These are phyloP conservation scores for Telmatochromis brachygnathus DNA, from an alignment of 2,113 vertebrate species.

Conservation along the genomic window DNA sequence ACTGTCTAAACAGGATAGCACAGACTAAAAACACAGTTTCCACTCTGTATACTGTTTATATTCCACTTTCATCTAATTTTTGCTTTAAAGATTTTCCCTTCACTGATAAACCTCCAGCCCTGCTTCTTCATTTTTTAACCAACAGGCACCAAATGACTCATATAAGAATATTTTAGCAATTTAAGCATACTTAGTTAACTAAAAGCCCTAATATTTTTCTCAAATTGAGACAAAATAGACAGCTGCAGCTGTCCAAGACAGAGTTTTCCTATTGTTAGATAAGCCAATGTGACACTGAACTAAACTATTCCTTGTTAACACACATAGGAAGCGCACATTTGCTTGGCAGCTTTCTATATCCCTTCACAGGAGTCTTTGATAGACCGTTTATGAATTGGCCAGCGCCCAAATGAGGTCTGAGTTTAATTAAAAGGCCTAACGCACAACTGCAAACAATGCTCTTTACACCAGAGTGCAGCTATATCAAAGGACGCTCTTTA, in stretches of 20 bases:
- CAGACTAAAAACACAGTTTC: slow-evolving; percentile 3
- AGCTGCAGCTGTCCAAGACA: not conserved
- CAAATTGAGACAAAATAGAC: not conserved
- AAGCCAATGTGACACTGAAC: not conserved
- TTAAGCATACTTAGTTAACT: not conserved
- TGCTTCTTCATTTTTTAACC: not conserved
- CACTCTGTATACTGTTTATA: not conserved
- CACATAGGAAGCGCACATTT: not conserved
- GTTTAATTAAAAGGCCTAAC: slow-evolving; percentile 44
- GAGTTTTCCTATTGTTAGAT: not conserved
- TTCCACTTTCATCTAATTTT: not conserved
- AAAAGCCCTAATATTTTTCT: not conserved
- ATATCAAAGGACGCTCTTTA: slow-evolving; percentile 15
- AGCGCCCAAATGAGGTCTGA: slow-evolving; percentile 16
- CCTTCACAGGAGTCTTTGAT: slow-evolving; percentile 29
- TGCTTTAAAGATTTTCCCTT: not conserved
- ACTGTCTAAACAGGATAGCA: slow-evolving; percentile 53
- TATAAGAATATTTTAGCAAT: not conserved
- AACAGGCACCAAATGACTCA: not conserved
- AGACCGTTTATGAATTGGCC: slow-evolving; percentile 46
- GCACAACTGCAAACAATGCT: slow-evolving; percentile 34
- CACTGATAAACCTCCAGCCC: not conserved
- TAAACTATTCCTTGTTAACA: slow-evolving; percentile 9
- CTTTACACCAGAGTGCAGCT: slow-evolving; percentile 4
- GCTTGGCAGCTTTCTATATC: not conserved